Percentiles rank a stretch among this genome's conserved stretches.
Conservation (phyloP, 2,113 vertebrate genomes). For the Diglossa brunneiventris region DNA sequence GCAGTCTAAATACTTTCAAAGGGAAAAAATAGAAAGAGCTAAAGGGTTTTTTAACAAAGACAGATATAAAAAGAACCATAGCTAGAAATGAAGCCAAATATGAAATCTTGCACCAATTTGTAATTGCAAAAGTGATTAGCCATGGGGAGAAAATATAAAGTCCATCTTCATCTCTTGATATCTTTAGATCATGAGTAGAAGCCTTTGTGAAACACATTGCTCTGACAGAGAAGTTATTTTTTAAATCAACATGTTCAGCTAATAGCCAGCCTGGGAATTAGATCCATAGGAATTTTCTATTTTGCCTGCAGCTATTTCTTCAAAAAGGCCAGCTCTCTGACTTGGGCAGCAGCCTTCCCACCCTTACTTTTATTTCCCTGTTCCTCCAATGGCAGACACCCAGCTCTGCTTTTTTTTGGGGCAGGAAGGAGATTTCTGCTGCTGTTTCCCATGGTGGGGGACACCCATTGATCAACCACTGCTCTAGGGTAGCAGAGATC, state of each 20-base stretch:
- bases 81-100: conserved; percentile 6
- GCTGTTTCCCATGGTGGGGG: neutral
- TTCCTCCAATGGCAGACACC: neutral
- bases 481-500: neutral
- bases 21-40: neutral
- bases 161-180: neutral
- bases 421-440: neutral
- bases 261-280: conserved; percentile 24
- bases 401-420: neutral
- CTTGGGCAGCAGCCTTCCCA: neutral
- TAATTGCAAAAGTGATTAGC: conserved; percentile 11
- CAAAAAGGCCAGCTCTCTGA: neutral
- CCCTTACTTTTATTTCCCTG: neutral
- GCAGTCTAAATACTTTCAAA: conserved; percentile 15
- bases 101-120: conserved; percentile 33
- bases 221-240: conserved; percentile 24
- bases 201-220: neutral
- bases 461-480: neutral
- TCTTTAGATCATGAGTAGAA: neutral
- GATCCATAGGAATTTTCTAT: conserved; percentile 10
- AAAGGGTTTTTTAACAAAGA: conserved; percentile 2
- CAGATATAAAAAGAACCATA: neutral
- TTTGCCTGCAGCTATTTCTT: neutral
- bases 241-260: conserved; percentile 1
- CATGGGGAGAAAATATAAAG: neutral